Conservation (phyloP, 2,797 vertebrate species). For the Peromyscus eremicus region DNA sequence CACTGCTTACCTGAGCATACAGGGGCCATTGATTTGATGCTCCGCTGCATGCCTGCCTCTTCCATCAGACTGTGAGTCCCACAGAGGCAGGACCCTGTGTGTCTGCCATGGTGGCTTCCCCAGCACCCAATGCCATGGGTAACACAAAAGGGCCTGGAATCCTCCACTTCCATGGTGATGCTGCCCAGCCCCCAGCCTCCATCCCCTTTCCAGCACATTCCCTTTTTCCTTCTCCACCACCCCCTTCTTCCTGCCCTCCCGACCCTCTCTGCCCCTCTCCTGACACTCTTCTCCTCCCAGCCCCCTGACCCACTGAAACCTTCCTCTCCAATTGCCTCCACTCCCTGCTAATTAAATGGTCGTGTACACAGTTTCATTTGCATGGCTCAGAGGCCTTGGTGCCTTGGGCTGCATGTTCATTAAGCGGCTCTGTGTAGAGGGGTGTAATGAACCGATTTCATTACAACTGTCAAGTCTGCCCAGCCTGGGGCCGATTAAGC, state of each 20-base stretch:
- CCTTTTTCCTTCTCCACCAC: too few species aligned
- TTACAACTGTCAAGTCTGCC: constrained; percentile 82
- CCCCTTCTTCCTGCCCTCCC: too few species aligned
- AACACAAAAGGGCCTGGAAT: not conserved
- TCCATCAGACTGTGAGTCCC: not conserved
- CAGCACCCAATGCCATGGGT: accelerated
- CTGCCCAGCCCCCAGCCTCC: not conserved
- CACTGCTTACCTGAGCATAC: not conserved
- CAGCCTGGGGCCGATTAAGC: constrained; percentile 74
- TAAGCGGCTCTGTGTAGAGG: constrained; percentile 81
- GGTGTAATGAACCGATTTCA: constrained; percentile 84
- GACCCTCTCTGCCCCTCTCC: not conserved
- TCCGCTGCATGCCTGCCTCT: not conserved
- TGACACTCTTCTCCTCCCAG: not conserved
- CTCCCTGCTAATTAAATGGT: constrained; percentile 73
- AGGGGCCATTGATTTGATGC: too few species aligned
- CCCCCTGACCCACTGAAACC: not conserved
- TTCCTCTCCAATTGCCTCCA: not conserved
- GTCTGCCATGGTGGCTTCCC: not conserved
- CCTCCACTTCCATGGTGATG: not conserved
- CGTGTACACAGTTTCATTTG: constrained; percentile 62
- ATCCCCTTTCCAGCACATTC: not conserved
- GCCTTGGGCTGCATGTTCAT: constrained; percentile 83
- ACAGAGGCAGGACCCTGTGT: not conserved
- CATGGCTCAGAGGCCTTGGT: constrained; percentile 79